Evolutionary conservation across 2,797 vertebrate genomes (phyloP), one percentile per base, ranked within the genome.

Genomic region (Acanthopagrus latus): DNA sequence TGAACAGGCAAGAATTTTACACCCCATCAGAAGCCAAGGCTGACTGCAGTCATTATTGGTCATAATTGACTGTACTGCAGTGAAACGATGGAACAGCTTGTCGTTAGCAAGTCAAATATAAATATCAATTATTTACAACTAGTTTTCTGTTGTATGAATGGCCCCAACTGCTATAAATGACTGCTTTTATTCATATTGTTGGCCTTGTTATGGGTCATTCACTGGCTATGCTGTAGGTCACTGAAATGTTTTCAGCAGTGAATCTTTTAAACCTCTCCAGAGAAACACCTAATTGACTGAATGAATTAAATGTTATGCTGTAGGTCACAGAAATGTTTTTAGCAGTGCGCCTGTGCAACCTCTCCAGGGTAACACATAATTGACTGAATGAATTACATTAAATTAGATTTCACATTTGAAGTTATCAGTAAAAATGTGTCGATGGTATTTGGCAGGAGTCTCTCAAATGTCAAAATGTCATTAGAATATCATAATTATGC

Each of bases 321-420:
- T 18, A 8, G 64, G 76, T 82, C 33, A 46, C 17, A 51, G 47
- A 80, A 56, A 56, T 67, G 55, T 60, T 54, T 51, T 73, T 8
- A 29, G 46, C 29, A 56, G 54, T 16, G 23, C 43, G 12, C 65
- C 47, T 54, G 25, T 62, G 7, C 33, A 65, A 60, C 21, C 62
- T 67, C 66, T 73, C 71, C 56, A 44, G 51, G 69, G 55, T 52
- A 50, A 46, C 56, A 18, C 12, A 46, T 57, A 56, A 71, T 13
- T 58, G 58, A 54, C 47, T 63, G 48, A 51, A 58, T 44, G 54
- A 76, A 46, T 78, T 55, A 78, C 64, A 86, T 78, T 59, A 38
- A 38, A 38, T 77, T 55, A 78, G 64, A 86, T 78, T 59, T 71
- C 63, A 75, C 67, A 58, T 75, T 65, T 69, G 50, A 44, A 73